Base-by-base conservation (phyloP, 1,140 invertebrate genomes). In the Caenorhabditis inopinata region DNA sequence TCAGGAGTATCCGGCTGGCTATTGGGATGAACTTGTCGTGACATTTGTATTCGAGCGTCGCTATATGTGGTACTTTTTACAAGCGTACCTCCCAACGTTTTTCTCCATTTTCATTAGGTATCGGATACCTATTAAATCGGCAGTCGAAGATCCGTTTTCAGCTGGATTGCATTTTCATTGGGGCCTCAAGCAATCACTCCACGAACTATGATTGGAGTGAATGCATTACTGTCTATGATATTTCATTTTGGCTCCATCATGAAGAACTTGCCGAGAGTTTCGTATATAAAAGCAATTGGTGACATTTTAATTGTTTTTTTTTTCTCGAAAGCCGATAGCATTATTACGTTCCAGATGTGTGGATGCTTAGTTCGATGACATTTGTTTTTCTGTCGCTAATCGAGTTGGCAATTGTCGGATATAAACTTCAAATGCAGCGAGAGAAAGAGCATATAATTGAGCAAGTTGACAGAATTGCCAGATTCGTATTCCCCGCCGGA, bases 221-320 rank as follows among this genome's bases (percentile, higher is more conserved):
- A 86, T 77, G 85, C 84, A 4, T 46, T 85, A 16, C 74, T 85
- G n/a, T 87, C 86, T 1, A 87, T 87, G 84, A 88, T 87, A 12
- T 88, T 87, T 45, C 86, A 88, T 53, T 87, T 87, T 74, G 86
- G 86, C 7, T 87, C 86, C 32, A 87, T 87, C 49, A 87, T 87
- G 86, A 80, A 47, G 38, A 85, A 85, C 49, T 58, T 85, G 21
- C 85, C 85, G n/a, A 78, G 82, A 49, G 85, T 85, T 42, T 86
- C 85, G 23, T 85, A 83, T 79, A 82, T 85, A 25, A 85, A 85
- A 80, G 85, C 85, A n/a, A 84, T 85, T 47, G 84, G 83, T 85
- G 75, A 27, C 62, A 11, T n/a, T 27, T 21, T 27, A 38, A 27
- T 29, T 45, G 29, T 14, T 75, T 29, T 51, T 74, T 21, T 25